These are phyloP conservation scores for Dusona sp. DNA, from an alignment of 2,888 invertebrate species.

Conservation along the genomic window DNA sequence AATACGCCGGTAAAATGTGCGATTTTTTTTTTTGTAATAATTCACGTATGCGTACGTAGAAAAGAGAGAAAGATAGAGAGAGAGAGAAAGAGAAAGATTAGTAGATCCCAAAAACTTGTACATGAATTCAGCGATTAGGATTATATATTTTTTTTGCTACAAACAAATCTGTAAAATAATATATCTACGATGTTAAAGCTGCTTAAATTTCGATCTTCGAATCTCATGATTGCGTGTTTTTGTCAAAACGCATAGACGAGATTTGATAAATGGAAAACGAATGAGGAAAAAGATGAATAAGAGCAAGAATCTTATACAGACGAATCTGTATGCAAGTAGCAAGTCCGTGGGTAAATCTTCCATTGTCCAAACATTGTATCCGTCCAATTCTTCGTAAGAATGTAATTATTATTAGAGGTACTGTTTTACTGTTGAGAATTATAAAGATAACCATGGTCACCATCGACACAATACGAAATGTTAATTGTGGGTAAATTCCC, in stretches of 20 bases:
- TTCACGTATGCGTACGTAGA: conserved; percentile 49
- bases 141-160: conserved; percentile 57
- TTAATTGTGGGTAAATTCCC: conserved; percentile 85
- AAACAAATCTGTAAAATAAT: conserved; percentile 75
- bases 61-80: conserved; percentile 1
- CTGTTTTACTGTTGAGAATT: conserved; percentile 82
- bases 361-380: conserved; percentile 72
- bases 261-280: conserved; percentile 10
- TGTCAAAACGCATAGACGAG: conserved; percentile 9
- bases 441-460: conserved; percentile 82
- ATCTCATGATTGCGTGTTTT: conserved; percentile 17
- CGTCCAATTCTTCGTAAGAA: conserved; percentile 78
- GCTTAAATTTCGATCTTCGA: conserved; percentile 30
- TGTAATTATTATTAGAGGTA: conserved; percentile 80
- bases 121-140: conserved; percentile 75
- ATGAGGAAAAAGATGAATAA: conserved; percentile 29
- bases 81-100: conserved; percentile 36
- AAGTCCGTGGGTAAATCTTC: conserved; percentile 69
- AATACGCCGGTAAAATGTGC: conserved; percentile 46
- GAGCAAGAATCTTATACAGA: conserved; percentile 44
- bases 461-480: conserved; percentile 79
- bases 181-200: conserved; percentile 64
- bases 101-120: conserved; percentile 71
- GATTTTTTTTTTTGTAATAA: conserved; percentile 44
- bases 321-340: conserved; percentile 39